Base-by-base conservation (phyloP, 2,888 invertebrate species). In the Rhodophaea formosa region DNA sequence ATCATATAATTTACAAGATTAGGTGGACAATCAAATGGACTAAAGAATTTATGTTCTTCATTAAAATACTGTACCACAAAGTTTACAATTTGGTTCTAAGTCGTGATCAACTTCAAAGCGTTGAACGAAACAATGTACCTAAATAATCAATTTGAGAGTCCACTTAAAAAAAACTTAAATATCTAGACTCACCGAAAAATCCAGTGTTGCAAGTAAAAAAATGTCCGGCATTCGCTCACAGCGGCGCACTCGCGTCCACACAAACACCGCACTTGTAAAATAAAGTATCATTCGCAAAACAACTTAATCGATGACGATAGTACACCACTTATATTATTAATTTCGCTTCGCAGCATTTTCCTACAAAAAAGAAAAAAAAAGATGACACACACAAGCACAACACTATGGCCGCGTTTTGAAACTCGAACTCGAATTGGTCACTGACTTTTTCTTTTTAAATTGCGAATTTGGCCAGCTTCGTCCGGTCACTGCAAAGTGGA, bases 291-390 rank as follows among this genome's bases (percentile, higher is more conserved):
- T 86, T 91, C 90, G 89, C 85, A 89, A 90, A 91, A 89, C 69
- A 91, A 89, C 86, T 90, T 90, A 82, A 91, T 89, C 70, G 91
- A 87, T 74, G 90, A 88, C 60, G 89, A 88, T 72, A 91, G 82
- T 84, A 90, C 90, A 88, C 87, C 86, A 90, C 90, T 91, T 84
- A 91, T 86, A 86, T 88, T 90, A 89, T 86, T 87, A 84, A 88
- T 87, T 88, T 90, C 90, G 83, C 82, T 82, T 63, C 63, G 65
- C 90, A 85, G 88, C 89, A 81, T 86, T 90, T 86, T 89, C 91
- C 91, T 91, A 91, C 86, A 86, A 89, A 88, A 89, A 86, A 88
- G 84, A 88, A 88, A 88, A 85, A 76, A 84, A 76, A 79, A 82
- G 80, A 80, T 65, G 76, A 67, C 77, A 76, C 70, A 72, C 84